phyloP scores from a whole-genome alignment of 1,140 invertebrate species.

The Pachypsylla venusta region DNA sequence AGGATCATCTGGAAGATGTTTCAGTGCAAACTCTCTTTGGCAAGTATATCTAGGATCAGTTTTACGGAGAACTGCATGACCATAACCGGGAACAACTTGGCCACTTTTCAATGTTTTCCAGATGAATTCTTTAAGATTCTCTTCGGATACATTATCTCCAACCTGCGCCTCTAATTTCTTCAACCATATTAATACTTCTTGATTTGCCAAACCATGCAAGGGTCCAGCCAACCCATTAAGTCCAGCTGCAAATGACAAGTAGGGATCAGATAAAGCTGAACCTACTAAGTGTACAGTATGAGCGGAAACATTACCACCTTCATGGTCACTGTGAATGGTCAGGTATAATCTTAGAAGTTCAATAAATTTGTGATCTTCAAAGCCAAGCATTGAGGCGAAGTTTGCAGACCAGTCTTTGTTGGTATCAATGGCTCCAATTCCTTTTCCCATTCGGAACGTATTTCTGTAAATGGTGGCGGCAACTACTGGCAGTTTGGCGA shows the following conservation, averaged over 20 bases:
- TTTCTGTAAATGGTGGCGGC: constrained; percentile 92
- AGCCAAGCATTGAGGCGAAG: constrained; percentile 85
- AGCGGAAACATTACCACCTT: constrained; percentile 90
- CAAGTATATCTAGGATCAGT: constrained; percentile 91
- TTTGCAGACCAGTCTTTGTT: constrained; percentile 90
- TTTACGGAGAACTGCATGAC: constrained; percentile 90
- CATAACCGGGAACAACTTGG: constrained; percentile 92
- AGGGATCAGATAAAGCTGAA: constrained; percentile 87
- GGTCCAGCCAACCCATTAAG: constrained; percentile 92
- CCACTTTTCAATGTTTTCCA: constrained; percentile 90
- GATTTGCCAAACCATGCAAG: constrained; percentile 89
- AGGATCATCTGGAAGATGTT: constrained; percentile 83
- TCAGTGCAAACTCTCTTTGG: constrained; percentile 87
- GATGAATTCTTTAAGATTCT: constrained; percentile 82
- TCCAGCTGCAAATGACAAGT: constrained; percentile 83
- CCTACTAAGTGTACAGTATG: constrained; percentile 91
- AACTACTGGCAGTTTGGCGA: constrained; percentile 87
- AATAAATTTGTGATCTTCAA: constrained; percentile 56
- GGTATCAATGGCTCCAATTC: constrained; percentile 72
- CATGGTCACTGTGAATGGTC: constrained; percentile 90
- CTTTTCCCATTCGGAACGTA: constrained; percentile 66
- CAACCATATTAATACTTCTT: constrained; percentile 76
- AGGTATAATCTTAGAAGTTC: constrained; percentile 90
- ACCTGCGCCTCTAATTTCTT: constrained; percentile 65
- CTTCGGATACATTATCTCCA: constrained; percentile 65